Percentiles rank a stretch among this genome's conserved stretches.
phyloP scores from a whole-genome alignment of 2,113 vertebrate species.

The Notarius lentiginosus region DNA sequence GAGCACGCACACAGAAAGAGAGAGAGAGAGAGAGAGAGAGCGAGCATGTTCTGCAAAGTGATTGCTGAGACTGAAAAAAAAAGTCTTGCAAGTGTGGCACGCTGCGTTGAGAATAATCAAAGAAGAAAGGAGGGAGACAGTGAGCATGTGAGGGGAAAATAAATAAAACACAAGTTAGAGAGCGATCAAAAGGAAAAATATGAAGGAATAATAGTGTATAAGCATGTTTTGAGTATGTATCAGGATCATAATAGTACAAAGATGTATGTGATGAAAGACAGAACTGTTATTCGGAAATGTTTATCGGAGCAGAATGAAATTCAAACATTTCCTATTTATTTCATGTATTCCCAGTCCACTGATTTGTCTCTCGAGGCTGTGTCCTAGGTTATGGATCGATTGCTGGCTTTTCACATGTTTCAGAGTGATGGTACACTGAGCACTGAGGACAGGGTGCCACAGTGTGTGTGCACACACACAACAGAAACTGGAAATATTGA shows the following conservation, averaged over 20 bases:
- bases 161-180: not conserved
- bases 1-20: slow-evolving; percentile 12
- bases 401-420: slow-evolving; percentile 1
- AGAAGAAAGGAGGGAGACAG: slow-evolving; percentile 27
- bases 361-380: slow-evolving; percentile 37
- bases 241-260: not conserved
- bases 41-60: slow-evolving; percentile 36
- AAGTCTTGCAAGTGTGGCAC: slow-evolving; percentile 34
- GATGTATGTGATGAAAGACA: not conserved
- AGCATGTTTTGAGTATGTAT: not conserved
- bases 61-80: slow-evolving; percentile 34
- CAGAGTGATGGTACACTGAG: not conserved
- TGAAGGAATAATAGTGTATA: not conserved
- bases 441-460: not conserved
- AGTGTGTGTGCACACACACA: slow-evolving; percentile 12
- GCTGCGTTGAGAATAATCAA: slow-evolving; percentile 48
- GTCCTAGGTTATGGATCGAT: not conserved
- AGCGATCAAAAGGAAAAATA: not conserved
- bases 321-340: slow-evolving; percentile 52
- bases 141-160: not conserved
- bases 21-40: slow-evolving; percentile 15
- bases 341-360: slow-evolving; percentile 52
- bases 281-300: slow-evolving; percentile 7
- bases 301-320: slow-evolving; percentile 60
- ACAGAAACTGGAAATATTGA: slow-evolving; percentile 40